Percentiles rank a stretch among this genome's conserved stretches.
phyloP scores from a whole-genome alignment of 2,888 invertebrate species.

The Callimorpha dominula region DNA sequence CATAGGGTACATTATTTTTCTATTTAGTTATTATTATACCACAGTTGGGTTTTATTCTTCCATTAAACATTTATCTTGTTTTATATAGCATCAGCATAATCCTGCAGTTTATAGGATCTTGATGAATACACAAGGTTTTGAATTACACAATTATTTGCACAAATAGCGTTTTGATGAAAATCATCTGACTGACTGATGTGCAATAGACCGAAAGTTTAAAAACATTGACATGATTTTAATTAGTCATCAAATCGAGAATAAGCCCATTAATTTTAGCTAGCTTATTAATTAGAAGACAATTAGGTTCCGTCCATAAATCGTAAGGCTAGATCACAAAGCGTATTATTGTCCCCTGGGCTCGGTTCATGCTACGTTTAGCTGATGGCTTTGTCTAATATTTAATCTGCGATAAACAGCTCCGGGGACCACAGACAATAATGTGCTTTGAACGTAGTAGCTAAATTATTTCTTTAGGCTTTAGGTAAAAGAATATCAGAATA shows the following conservation, averaged over 20 bases:
- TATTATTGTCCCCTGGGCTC: slow-evolving; percentile 15
- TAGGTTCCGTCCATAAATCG: slow-evolving; percentile 9
- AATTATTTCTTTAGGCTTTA: slow-evolving; percentile 2
- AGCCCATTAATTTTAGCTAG: slow-evolving; percentile 9
- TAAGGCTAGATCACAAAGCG: slow-evolving; percentile 17
- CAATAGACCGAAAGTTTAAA: not conserved
- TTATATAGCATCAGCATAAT: too few relatives aligned
- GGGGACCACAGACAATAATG: not conserved
- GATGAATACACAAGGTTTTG: too few relatives aligned
- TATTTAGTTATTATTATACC: too few relatives aligned
- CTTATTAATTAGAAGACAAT: slow-evolving; percentile 14
- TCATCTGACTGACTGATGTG: too few relatives aligned
- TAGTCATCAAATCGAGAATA: slow-evolving; percentile 1
- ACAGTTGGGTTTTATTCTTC: too few relatives aligned
- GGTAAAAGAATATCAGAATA: not conserved
- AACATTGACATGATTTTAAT: not conserved
- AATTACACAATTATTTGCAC: too few relatives aligned
- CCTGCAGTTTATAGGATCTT: too few relatives aligned
- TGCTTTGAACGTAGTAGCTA: not conserved
- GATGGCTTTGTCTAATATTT: slow-evolving; percentile 18
- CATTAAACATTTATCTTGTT: too few relatives aligned
- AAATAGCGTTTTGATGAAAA: too few relatives aligned
- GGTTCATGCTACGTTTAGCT: slow-evolving; percentile 12
- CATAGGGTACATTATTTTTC: too few relatives aligned
- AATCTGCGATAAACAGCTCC: slow-evolving; percentile 17